Base-by-base conservation (phyloP, 2,888 invertebrate genomes). In the Nomada flava region DNA sequence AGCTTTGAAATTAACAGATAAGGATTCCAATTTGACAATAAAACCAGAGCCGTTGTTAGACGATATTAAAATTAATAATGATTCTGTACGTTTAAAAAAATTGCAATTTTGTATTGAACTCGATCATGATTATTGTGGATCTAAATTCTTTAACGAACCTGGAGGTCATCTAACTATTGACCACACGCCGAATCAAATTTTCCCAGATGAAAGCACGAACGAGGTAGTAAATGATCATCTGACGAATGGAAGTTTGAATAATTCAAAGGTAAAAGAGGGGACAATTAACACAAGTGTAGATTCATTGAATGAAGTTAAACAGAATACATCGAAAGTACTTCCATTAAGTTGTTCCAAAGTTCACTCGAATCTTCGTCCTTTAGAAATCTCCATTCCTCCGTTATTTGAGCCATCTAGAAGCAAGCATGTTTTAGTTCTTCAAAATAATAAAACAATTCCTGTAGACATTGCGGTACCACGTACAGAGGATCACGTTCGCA, bases 351-450 rank as follows among this genome's bases (percentile, higher is more conserved):
- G 80, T 15, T 53, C 72, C 29, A 82, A 75, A 75, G 36, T 85
- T 57, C 59, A 80, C 29, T 71, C 89, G 0, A 87, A 85, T 50
- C 81, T 92, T 70, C 83, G 89, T 53, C 92, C 92, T 11, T 76
- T 93, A 10, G 83, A 89, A 71, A 92, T 93, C 18, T 80, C 89
- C 0, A 92, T 92, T 76, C 91, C 92, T 0, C 74, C 89, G 9
- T 78, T 86, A 7, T 91, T 92, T 29, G 88, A 90, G 36, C 64
- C 87, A 1, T 63, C 82, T 7, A 83, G 64, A 42, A 85, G 82
- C 11, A 92, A 91, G 26, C 89, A 89, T 55, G 82, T 92, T 2
- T 72, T 92, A 13, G 75, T 92, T 23, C 60, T 91, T 11, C 89
- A 91, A 18, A 90, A 93, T 23, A 90, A 90, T 26, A 90, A 91